phyloP scores from a whole-genome alignment of 2,113 vertebrate genomes.

The Sapajus apella region DNA sequence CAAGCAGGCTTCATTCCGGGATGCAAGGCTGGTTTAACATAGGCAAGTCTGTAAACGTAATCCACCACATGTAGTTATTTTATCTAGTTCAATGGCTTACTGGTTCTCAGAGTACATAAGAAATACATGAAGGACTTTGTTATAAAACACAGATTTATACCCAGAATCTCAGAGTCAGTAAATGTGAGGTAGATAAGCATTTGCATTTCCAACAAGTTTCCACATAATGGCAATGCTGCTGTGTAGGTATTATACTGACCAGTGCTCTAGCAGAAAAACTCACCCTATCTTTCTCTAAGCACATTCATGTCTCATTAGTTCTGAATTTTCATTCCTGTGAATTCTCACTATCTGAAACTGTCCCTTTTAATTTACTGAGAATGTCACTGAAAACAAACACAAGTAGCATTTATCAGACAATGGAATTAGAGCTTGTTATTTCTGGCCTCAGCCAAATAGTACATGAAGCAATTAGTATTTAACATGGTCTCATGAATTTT shows the following conservation, averaged over 20 bases:
- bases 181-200: not conserved
- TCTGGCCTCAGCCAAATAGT: not conserved
- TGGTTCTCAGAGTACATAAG: not conserved
- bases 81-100: not conserved
- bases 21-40: too few species aligned
- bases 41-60: too few species aligned
- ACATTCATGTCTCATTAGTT: not conserved
- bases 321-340: not conserved
- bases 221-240: not conserved
- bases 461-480: not conserved
- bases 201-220: not conserved
- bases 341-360: not conserved
- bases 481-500: not conserved
- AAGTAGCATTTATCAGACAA: not conserved
- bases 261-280: not conserved
- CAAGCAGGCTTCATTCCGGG: too few species aligned
- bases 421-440: not conserved
- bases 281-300: not conserved
- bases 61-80: not conserved
- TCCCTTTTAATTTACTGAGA: not conserved
- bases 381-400: not conserved
- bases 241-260: not conserved
- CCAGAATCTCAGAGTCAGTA: not conserved
- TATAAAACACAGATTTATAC: not conserved
- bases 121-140: not conserved